Evolutionary conservation across 2,888 invertebrate genomes (phyloP), one percentile per base, ranked within the genome.

Genomic region (Lissonota sp.): DNA sequence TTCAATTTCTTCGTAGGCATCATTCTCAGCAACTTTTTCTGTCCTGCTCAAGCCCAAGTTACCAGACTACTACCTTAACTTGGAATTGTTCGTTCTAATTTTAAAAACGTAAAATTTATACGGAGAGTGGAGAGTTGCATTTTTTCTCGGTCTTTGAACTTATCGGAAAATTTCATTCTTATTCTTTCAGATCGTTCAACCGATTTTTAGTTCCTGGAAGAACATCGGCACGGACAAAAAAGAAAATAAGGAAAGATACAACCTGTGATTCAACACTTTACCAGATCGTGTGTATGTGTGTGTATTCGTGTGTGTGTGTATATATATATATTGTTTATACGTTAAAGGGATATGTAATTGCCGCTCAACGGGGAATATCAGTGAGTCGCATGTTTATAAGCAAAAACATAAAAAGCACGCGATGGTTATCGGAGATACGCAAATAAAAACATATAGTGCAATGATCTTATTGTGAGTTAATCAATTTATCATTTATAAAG

Each of bases 381-480:
- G 53, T 53, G 53, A 53, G 53, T 53, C 14, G 26, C 26, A 53
- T 53, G 53, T 53, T 1, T 12, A 53, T 10, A 49, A 12, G 6
- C 53, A 14, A n/a, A 26, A 26, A 26, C 26, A 26, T 26, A 26
- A 26, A 12, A 53, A 7, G 53, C 12, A 14, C 53, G 53, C 53
- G n/a, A 16, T 53, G 12, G 12, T 12, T 49, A 12, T 14, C 16
- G 57, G 58, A 75, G 12, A 26, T 37, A 42, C 10, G 37, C 16
- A 14, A 10, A 46, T 0, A 7, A 6, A n/a, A 6, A 12, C 12
- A 7, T 6, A 46, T 10, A 63, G 42, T 14, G 10, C 26, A 14
- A 8, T 62, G 58, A 3, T 26, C 37, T 37, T 26, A 53, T 66
- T 55, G 72, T 55, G 44, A 72, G 49, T 40, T 12, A n/a, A 44